Evolutionary conservation across 1,140 invertebrate species (phyloP).

Genomic region (Caenorhabditis elegans): WBcel235 BX284606.5:17317001-17317500

Average conservation of each 20-base stretch:
- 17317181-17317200: neutral
- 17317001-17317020: no score
- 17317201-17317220: neutral
- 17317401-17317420: neutral
- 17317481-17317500: no score
- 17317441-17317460: no score
- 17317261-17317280: constrained; percentile 24
- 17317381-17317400: neutral
- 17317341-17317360: neutral
- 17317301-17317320: no score
- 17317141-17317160: constrained; percentile 12
- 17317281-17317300: neutral
- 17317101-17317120: no score
- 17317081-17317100: no score
- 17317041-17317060: no score
- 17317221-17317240: constrained; percentile 18
- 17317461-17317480: no score
- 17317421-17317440: neutral
- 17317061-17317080: no score
- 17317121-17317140: neutral
- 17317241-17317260: neutral
- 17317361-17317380: neutral
- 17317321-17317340: no score
- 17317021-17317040: no score
- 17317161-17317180: neutral